Evolutionary conservation across 2,113 vertebrate species (phyloP).

Genomic region (Percopsis transmontana): DNA sequence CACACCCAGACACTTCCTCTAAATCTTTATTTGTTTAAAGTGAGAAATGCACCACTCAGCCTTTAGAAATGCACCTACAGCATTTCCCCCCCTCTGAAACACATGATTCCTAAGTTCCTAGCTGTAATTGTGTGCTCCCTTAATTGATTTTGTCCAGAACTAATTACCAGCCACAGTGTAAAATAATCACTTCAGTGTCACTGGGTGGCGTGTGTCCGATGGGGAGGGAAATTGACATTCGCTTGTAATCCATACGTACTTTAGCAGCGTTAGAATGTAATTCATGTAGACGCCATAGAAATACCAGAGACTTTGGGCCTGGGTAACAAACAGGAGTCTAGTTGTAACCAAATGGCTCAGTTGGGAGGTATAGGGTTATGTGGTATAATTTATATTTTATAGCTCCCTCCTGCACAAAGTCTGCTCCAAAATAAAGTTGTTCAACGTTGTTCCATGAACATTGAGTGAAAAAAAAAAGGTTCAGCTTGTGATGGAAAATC

Average conservation of each 20-base stretch:
- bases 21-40: slow-evolving; percentile 54
- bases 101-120: slow-evolving; percentile 52
- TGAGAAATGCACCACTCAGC: slow-evolving; percentile 41
- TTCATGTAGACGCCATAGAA: slow-evolving; percentile 65
- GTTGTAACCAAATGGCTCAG: slow-evolving; percentile 74
- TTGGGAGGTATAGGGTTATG: slow-evolving; percentile 75
- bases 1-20: slow-evolving; percentile 50
- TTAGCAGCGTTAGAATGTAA: slow-evolving; percentile 52
- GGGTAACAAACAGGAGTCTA: slow-evolving; percentile 69
- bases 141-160: slow-evolving; percentile 69
- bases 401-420: slow-evolving; percentile 67
- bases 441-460: slow-evolving; percentile 66
- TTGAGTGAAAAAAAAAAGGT: slow-evolving; percentile 65
- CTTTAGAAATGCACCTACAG: slow-evolving; percentile 29
- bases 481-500: slow-evolving; percentile 71
- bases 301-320: slow-evolving; percentile 48
- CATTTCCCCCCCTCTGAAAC: slow-evolving; percentile 22
- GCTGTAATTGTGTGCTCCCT: slow-evolving; percentile 48
- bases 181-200: slow-evolving; percentile 72
- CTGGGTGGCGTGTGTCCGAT: slow-evolving; percentile 59
- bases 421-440: slow-evolving; percentile 74
- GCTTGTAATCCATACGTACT: slow-evolving; percentile 69
- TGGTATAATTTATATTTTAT: slow-evolving; percentile 81
- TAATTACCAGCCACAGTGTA: slow-evolving; percentile 65
- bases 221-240: slow-evolving; percentile 63